These are phyloP conservation scores for Phalera bucephala DNA, from an alignment of 2,888 invertebrate species.

Conservation along the genomic window DNA sequence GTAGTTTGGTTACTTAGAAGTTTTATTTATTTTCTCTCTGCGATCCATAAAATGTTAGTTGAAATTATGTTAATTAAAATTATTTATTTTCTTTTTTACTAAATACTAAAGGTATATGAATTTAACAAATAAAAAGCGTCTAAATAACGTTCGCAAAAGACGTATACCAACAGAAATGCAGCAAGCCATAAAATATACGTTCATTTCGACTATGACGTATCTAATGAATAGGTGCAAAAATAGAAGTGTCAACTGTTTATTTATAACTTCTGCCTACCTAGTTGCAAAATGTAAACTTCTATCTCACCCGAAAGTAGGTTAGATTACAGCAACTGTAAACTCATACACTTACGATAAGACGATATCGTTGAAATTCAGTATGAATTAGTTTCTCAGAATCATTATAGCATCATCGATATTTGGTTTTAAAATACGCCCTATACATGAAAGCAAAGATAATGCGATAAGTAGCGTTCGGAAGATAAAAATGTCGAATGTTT, in stretches of 20 bases:
- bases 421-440: constrained; percentile 36
- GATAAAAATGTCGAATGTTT: constrained; percentile 64
- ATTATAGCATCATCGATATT: constrained; percentile 19
- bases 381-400: constrained; percentile 45
- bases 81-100: too few species aligned
- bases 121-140: too few species aligned
- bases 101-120: too few species aligned
- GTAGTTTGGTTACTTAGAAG: background rate
- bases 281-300: constrained; percentile 42
- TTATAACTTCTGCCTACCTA: constrained; percentile 43
- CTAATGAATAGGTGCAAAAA: too few species aligned
- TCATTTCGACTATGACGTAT: too few species aligned
- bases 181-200: too few species aligned
- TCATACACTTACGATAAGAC: constrained; percentile 56
- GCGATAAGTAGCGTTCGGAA: constrained; percentile 38
- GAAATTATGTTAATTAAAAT: too few species aligned
- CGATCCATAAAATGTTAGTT: too few species aligned
- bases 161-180: too few species aligned
- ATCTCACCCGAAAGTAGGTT: constrained; percentile 61
- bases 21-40: too few species aligned
- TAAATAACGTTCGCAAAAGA: too few species aligned
- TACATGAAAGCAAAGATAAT: constrained; percentile 37
- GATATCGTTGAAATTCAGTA: constrained; percentile 49
- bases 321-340: constrained; percentile 46
- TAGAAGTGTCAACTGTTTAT: constrained; percentile 61